These are phyloP conservation scores for Andricus quercusramuli DNA, from an alignment of 2,888 invertebrate genomes.

Conservation along the genomic window DNA sequence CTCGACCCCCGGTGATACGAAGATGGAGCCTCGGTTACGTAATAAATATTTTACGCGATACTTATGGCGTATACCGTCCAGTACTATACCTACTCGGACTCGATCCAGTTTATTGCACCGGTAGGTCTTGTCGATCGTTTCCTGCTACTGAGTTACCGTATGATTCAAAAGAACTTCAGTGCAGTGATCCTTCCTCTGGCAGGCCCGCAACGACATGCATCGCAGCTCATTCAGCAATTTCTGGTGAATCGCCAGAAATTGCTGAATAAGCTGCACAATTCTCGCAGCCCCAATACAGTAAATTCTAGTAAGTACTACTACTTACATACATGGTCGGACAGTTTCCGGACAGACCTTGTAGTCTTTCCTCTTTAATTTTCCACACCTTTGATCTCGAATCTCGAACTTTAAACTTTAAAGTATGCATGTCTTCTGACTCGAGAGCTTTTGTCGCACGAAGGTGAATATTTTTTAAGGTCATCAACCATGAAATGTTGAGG, in stretches of 20 bases:
- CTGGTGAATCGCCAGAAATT: too few species aligned
- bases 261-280: too few species aligned
- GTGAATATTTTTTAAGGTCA: background rate
- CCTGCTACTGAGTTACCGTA: conserved; percentile 21
- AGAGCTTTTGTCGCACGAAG: background rate
- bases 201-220: too few species aligned
- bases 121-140: conserved; percentile 26
- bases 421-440: background rate
- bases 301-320: too few species aligned
- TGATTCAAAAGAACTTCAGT: conserved; percentile 9
- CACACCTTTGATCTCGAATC: background rate
- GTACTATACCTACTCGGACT: background rate
- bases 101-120: conserved; percentile 37
- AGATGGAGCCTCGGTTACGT: conserved; percentile 2
- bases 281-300: too few species aligned
- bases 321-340: too few species aligned
- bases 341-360: background rate
- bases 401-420: background rate
- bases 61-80: conserved; percentile 13
- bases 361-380: background rate
- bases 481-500: background rate
- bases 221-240: too few species aligned
- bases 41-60: conserved; percentile 37
- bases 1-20: background rate
- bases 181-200: too few species aligned